phyloP scores from a whole-genome alignment of 2,113 vertebrate species.

The Microtus pennsylvanicus region DNA sequence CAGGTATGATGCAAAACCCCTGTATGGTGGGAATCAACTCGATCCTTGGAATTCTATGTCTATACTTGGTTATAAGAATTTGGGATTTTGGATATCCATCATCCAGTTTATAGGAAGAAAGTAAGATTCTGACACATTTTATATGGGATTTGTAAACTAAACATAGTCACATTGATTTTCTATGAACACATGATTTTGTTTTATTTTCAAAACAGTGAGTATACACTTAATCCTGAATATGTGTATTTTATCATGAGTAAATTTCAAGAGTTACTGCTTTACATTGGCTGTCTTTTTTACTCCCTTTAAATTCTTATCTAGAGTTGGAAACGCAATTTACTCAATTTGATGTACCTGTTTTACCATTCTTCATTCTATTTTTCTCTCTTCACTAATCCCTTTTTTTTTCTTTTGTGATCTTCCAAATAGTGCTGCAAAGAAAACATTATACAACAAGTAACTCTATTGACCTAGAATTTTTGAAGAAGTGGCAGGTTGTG shows the following conservation, averaged over 20 bases:
- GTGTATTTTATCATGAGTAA: neutral
- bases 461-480: conserved; percentile 83
- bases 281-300: neutral
- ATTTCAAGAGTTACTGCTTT: neutral
- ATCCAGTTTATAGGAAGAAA: neutral
- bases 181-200: neutral
- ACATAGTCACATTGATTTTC: neutral
- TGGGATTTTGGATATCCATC: neutral
- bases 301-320: conserved; percentile 48
- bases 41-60: too few relatives aligned
- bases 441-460: conserved; percentile 71
- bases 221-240: neutral
- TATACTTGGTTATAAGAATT: neutral
- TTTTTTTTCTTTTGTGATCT: conserved; percentile 10
- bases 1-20: too few relatives aligned
- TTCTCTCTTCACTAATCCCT: conserved; percentile 23
- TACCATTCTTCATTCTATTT: conserved; percentile 4
- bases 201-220: neutral
- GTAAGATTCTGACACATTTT: neutral
- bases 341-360: conserved; percentile 36
- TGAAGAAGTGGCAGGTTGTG: conserved; percentile 79
- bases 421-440: conserved; percentile 76
- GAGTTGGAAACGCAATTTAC: conserved; percentile 64
- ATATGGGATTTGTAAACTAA: neutral
- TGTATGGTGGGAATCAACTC: too few relatives aligned